Evolutionary conservation across 2,888 invertebrate species (phyloP), one percentile per base, ranked within the genome.

Genomic region (Metellina segmentata): DNA sequence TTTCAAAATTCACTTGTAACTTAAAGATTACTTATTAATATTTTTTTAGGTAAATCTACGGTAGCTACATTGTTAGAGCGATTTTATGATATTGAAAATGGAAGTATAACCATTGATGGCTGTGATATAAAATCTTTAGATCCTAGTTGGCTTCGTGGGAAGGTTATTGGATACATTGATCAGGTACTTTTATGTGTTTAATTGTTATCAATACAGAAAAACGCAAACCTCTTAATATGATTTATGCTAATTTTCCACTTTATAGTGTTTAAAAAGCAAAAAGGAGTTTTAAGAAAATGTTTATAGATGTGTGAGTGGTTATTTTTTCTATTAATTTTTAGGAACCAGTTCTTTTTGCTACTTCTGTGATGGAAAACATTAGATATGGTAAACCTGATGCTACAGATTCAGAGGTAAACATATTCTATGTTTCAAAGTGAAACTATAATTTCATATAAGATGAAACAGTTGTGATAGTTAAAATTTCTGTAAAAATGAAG

Each of bases 291-390:
- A 2, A 34, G 4, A 34, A 34, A 34, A 34, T 34, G 4, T 34
- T 1, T 34, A 2, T 34, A 34, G 34, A 34, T 34, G 34, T n/a
- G n/a, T n/a, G n/a, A n/a, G n/a, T 34, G 4, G 34, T 4, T 34
- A 34, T 34, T 34, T 69, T 5, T 72, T 74, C 6, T 20, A 7
- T 34, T 77, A 75, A 19, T 52, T 71, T 70, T 0, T 94, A 95
- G 95, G 99, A 99, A 94, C 99, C 99, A 0, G 96, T 98, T 75
- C 95, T 99, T 61, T 99, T 99, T 95, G 98, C 98, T 0, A 98
- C 98, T 11, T 96, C 97, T 7, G 97, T 99, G 4, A 96, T 96
- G 95, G 99, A 99, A 95, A 99, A 99, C 95, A 99, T 99, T 89
- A 96, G 98, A 85, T 99, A 98, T 94, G 98, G 98, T 0, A 94